Conservation (phyloP, 2,113 vertebrate species). For the Diadophis punctatus region DNA sequence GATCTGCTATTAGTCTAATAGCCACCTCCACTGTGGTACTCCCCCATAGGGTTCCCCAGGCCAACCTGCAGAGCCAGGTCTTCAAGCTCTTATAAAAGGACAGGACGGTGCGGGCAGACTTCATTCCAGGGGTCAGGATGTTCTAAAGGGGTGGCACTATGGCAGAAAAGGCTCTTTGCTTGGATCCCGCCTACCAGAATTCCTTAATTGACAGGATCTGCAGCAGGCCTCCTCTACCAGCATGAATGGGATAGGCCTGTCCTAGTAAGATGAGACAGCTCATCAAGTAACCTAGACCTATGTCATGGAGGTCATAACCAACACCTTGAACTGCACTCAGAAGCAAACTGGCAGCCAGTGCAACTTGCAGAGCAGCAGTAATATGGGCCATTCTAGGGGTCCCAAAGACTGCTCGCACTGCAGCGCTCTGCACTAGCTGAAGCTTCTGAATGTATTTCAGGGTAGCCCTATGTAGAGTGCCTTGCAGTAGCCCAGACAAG, state of each 20-base stretch:
- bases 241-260: neutral
- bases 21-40: neutral
- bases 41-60: neutral
- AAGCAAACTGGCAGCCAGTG: neutral
- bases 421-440: neutral
- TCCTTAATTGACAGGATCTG: neutral
- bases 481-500: neutral
- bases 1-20: neutral
- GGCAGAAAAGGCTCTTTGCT: neutral
- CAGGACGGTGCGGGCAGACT: neutral
- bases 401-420: neutral
- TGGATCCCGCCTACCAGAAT: neutral
- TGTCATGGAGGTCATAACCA: neutral
- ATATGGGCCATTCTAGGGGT: neutral
- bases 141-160: too few species aligned
- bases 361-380: neutral
- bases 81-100: neutral
- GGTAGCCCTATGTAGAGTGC: neutral
- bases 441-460: neutral
- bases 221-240: neutral
- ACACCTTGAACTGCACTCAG: neutral
- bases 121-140: too few species aligned
- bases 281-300: neutral
- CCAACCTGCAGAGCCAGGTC: neutral
- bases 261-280: neutral